A percentile compares a stretch with the other conserved stretches of the same genome.
These are phyloP conservation scores for Bombus impatiens DNA, from an alignment of 1,140 invertebrate genomes.

Conservation along the genomic window DNA sequence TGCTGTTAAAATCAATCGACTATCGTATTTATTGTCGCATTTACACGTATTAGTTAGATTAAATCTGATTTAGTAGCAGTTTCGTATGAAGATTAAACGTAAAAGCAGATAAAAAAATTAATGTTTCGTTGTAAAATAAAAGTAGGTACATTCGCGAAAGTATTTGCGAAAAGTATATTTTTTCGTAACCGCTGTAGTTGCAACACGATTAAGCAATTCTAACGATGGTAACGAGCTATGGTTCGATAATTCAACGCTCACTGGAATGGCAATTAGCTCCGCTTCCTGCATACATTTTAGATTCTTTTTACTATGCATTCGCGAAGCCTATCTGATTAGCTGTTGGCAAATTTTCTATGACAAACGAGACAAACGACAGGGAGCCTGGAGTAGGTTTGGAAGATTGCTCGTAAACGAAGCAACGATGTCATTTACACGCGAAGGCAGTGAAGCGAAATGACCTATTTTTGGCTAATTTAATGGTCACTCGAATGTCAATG, in stretches of 20 bases:
- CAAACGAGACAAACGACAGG: not conserved
- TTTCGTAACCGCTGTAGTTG: not conserved
- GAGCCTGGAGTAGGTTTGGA: too few relatives aligned
- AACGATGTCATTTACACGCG: slow-evolving; percentile 28
- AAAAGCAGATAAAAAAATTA: too few relatives aligned
- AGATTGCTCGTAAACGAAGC: slow-evolving; percentile 5
- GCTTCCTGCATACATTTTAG: not conserved
- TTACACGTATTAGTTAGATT: too few relatives aligned
- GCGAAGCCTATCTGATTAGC: too few relatives aligned
- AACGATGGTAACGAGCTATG: slow-evolving; percentile 47
- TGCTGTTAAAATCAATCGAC: too few relatives aligned
- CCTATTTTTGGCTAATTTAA: slow-evolving; percentile 60
- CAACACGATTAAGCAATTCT: not conserved
- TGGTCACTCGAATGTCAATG: slow-evolving; percentile 38
- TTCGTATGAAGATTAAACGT: too few relatives aligned
- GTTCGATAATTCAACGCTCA: slow-evolving; percentile 60
- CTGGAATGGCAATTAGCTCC: slow-evolving; percentile 58
- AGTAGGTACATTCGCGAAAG: not conserved
- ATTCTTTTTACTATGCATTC: not conserved
- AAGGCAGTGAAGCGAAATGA: not conserved
- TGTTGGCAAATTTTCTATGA: not conserved
- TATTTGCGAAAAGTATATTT: too few relatives aligned
- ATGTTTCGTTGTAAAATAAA: too few relatives aligned
- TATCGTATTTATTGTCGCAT: too few relatives aligned
- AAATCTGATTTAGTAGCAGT: too few relatives aligned